Conservation (phyloP, 2,888 invertebrate genomes). For the Callinectes sapidus region DNA sequence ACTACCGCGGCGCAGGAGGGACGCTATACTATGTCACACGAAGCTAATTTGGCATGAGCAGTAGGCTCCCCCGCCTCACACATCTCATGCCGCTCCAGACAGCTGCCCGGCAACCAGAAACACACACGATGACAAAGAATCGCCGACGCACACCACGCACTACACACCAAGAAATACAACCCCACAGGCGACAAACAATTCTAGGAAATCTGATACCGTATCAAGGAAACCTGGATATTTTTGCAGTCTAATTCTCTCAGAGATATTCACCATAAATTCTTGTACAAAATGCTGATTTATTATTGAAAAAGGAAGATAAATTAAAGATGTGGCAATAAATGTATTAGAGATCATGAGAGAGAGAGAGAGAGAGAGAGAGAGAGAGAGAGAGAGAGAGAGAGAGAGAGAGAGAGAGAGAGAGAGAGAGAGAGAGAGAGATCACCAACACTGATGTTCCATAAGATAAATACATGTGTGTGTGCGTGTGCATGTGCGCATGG, state of each 20-base stretch:
- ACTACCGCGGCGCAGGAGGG: slow-evolving; percentile 25
- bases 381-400: no score
- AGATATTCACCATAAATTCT: not conserved
- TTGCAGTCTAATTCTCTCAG: not conserved
- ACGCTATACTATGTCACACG: slow-evolving; percentile 4
- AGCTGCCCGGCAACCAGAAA: slow-evolving; percentile 11
- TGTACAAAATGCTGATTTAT: not conserved
- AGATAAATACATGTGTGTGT: not conserved
- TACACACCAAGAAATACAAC: slow-evolving; percentile 12
- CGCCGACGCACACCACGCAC: not conserved
- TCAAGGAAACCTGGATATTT: not conserved
- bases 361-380: no score
- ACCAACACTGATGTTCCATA: not conserved
- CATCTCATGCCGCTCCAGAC: slow-evolving; percentile 26
- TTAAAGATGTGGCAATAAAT: not conserved
- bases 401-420: no score
- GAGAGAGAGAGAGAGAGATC: no score
- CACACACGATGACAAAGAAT: slow-evolving; percentile 36
- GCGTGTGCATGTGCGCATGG: not conserved
- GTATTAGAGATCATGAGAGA: not conserved
- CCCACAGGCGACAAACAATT: slow-evolving; percentile 2
- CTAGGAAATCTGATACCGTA: not conserved
- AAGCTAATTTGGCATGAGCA: slow-evolving; percentile 31
- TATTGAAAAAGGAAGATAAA: not conserved
- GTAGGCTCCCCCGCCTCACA: not conserved